These are phyloP conservation scores for Eulithis prunata DNA, from an alignment of 2,888 invertebrate genomes.

Conservation along the genomic window DNA sequence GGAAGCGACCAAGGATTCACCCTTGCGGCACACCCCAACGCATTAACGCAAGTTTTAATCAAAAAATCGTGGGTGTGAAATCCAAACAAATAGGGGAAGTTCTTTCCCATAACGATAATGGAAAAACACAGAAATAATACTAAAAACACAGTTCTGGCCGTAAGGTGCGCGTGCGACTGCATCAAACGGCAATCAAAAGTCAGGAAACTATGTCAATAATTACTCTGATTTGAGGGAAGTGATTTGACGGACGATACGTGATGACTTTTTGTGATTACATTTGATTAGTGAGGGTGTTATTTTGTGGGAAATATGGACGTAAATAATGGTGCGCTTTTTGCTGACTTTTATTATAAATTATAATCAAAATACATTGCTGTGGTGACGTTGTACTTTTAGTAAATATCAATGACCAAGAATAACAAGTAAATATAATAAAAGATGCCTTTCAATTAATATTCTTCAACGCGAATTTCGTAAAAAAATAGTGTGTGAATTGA, in stretches of 20 bases:
- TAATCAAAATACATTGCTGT: slow-evolving; percentile 24
- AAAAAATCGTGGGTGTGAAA: slow-evolving; percentile 81
- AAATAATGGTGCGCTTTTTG: slow-evolving; percentile 30
- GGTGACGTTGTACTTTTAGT: neutral
- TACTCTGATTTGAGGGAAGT: slow-evolving; percentile 59
- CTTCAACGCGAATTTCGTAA: no score
- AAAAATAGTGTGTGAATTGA: no score
- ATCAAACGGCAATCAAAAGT: slow-evolving; percentile 66
- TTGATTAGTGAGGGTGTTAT: slow-evolving; percentile 53
- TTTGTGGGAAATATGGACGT: slow-evolving; percentile 28
- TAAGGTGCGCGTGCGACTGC: slow-evolving; percentile 64
- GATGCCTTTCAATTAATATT: no score
- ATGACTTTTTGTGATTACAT: slow-evolving; percentile 64
- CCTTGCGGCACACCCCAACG: slow-evolving; percentile 73
- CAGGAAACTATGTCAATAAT: slow-evolving; percentile 72
- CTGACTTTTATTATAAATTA: slow-evolving; percentile 23
- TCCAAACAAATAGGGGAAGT: slow-evolving; percentile 75
- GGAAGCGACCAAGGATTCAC: slow-evolving; percentile 68
- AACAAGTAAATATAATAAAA: no score
- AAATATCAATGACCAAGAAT: no score
- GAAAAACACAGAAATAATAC: slow-evolving; percentile 68
- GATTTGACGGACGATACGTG: slow-evolving; percentile 57
- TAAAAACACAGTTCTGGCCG: slow-evolving; percentile 61
- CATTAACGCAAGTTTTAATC: slow-evolving; percentile 77
- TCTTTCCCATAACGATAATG: slow-evolving; percentile 82